phyloP scores from a whole-genome alignment of 2,888 invertebrate species.

The Eupithecia vulgata region DNA sequence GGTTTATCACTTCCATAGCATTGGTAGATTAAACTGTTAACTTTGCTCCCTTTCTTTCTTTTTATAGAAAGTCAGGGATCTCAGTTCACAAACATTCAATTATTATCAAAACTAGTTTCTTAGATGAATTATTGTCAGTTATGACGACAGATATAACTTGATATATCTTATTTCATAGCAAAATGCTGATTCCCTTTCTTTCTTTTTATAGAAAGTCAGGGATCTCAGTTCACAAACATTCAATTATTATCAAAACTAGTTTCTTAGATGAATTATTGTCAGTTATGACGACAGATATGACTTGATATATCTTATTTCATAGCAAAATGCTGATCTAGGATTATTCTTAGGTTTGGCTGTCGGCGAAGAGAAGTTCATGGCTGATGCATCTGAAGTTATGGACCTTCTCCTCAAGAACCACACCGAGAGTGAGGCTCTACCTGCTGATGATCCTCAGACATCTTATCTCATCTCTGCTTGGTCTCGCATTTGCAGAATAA shows the following conservation, averaged over 20 bases:
- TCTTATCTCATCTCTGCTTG: slow-evolving; percentile 99
- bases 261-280: background rate
- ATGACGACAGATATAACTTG: background rate
- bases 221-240: slow-evolving; percentile 79
- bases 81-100: slow-evolving; percentile 33
- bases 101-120: background rate
- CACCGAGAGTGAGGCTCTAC: slow-evolving; percentile 91
- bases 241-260: background rate
- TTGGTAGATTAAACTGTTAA: slow-evolving; percentile 27
- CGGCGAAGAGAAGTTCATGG: slow-evolving; percentile 92
- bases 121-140: background rate
- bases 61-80: slow-evolving; percentile 30
- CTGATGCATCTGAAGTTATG: slow-evolving; percentile 98
- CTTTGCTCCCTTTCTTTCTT: slow-evolving; percentile 29
- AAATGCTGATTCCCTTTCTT: slow-evolving; percentile 61
- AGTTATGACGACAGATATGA: background rate
- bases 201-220: slow-evolving; percentile 66
- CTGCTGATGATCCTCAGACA: slow-evolving; percentile 98
- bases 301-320: background rate
- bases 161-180: background rate
- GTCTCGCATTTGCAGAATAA: slow-evolving; percentile 98
- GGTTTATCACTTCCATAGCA: slow-evolving; percentile 37
- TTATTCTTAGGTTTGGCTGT: slow-evolving; percentile 85
- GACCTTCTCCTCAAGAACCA: slow-evolving; percentile 96
- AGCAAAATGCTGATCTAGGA: background rate